Evolutionary conservation across 2,113 vertebrate species (phyloP).

Genomic region (Nothoprocta pentlandii): DNA sequence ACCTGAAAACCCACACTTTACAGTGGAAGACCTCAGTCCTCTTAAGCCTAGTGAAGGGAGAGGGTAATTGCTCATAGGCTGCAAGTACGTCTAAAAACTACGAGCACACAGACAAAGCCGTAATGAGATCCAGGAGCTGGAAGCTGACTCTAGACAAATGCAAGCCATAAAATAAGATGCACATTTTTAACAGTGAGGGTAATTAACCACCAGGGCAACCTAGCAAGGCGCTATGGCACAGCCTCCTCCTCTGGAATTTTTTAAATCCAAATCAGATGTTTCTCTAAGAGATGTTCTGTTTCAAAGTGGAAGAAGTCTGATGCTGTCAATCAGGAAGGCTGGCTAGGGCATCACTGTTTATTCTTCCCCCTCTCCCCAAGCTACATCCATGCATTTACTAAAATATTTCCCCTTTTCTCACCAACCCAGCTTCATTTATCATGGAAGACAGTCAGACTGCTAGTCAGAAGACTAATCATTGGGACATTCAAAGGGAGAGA

Average conservation of each 20-base stretch:
- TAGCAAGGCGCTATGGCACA: neutral
- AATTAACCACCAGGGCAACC: slow-evolving; percentile 51
- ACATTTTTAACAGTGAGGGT: slow-evolving; percentile 32
- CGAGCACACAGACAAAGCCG: neutral
- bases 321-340: neutral
- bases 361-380: neutral
- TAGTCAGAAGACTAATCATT: neutral
- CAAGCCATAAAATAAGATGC: slow-evolving; percentile 38
- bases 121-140: slow-evolving; percentile 56
- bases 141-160: slow-evolving; percentile 45
- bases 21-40: neutral
- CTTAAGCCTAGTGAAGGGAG: neutral
- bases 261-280: slow-evolving; percentile 49
- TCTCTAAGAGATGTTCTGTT: neutral
- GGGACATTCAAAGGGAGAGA: neutral
- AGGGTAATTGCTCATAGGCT: neutral
- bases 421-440: neutral
- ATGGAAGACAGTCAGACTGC: neutral
- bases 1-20: neutral
- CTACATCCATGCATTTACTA: neutral
- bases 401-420: neutral
- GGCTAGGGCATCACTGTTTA: neutral
- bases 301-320: slow-evolving; percentile 16
- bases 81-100: neutral
- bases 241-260: slow-evolving; percentile 9